phyloP scores from a whole-genome alignment of 2,113 vertebrate species.

The Charina bottae region DNA sequence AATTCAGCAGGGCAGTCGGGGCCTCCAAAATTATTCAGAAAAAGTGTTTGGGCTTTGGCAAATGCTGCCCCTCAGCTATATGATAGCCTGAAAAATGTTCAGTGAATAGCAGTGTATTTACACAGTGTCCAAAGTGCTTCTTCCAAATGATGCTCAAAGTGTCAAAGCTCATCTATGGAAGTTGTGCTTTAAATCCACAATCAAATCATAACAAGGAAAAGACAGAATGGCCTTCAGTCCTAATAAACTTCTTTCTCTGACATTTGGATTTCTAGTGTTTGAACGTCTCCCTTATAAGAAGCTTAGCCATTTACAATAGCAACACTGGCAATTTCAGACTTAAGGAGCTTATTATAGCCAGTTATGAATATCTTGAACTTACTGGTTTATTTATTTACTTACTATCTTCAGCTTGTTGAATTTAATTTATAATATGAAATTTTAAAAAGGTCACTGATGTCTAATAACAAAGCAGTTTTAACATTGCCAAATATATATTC shows the following conservation, averaged over 20 bases:
- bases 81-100: neutral
- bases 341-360: neutral
- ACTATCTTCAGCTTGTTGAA: neutral
- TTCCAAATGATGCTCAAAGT: neutral
- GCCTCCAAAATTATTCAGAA: neutral
- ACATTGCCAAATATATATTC: neutral
- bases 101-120: neutral
- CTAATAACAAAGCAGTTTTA: neutral
- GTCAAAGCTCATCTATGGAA: neutral
- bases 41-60: neutral
- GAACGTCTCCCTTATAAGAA: neutral
- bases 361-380: neutral
- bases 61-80: neutral
- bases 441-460: neutral
- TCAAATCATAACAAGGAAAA: neutral
- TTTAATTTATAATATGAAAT: neutral
- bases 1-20: neutral
- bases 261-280: neutral
- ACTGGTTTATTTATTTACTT: neutral
- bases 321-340: neutral
- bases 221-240: neutral
- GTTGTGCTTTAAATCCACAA: neutral
- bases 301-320: neutral
- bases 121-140: too few species aligned
- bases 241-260: neutral